Base-by-base conservation (phyloP, 2,113 vertebrate species). In the Siniperca chuatsi region DNA sequence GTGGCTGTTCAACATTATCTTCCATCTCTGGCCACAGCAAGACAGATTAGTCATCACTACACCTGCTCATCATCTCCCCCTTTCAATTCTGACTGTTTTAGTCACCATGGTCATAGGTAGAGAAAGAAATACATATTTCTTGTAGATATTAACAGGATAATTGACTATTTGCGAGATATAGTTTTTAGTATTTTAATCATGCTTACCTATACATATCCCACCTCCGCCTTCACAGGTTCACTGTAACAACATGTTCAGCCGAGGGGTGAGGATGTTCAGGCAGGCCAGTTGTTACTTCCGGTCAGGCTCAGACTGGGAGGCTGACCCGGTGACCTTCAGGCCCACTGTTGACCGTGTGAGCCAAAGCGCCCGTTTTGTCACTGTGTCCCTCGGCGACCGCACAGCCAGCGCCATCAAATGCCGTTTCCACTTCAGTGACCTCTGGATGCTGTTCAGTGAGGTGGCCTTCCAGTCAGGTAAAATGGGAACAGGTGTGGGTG, bases 381-480 rank as follows among this genome's bases (percentile, higher is more conserved):
- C 96, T 0, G 97, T 99, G 83, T 94, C 97, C 21, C 97, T 99
- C 6, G 95, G 97, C 18, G 97, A 98, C 88, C 98, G 94, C 81
- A 99, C 98, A 94, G 98, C 98, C 90, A 97, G 95, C 0, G 93
- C 97, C 91, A 97, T 99, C 91, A 98, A 96, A 87, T 99, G 98
- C 85, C 98, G 97, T 42, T 99, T 97, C 88, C 96, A 97, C 91
- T 99, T 99, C 0, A 94, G 96, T 0, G 98, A 98, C 12, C 83
- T 94, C 35, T 99, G 98, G 98, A 96, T 99, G 97, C 96, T 99
- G 96, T 97, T 99, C 95, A 99, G 98, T 6, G 98, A 99, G 94
- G 97, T 99, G 90, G 97, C 98, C 84, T 99, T 99, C 93, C 98
- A 99, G 87, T 99, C 98, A 83, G 98, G 98, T 99, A 93, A 83